phyloP scores from a whole-genome alignment of 2,113 vertebrate genomes.

The Caranx ignobilis region DNA sequence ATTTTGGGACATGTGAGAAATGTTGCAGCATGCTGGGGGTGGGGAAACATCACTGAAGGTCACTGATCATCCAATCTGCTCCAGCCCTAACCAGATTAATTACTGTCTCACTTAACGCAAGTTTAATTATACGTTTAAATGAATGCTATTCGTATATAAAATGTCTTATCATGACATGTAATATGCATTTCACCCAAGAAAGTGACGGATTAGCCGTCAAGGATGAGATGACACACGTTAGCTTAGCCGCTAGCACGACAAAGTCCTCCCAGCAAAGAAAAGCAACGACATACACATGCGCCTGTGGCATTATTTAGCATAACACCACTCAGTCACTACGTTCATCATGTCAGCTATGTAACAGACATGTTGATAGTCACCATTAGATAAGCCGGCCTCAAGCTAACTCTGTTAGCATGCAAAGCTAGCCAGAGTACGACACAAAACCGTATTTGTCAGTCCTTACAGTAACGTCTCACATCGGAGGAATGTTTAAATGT shows the following conservation, averaged over 20 bases:
- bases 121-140: accelerated
- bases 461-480: background rate
- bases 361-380: background rate
- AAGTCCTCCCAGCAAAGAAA: background rate
- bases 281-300: no score
- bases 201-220: background rate
- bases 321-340: accelerated
- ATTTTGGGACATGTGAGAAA: background rate
- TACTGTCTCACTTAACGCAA: background rate
- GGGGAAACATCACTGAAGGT: conserved; percentile 67
- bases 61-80: conserved; percentile 21
- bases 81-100: background rate
- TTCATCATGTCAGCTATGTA: accelerated
- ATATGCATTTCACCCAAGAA: no score
- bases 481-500: accelerated
- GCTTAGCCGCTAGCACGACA: background rate
- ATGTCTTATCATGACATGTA: background rate
- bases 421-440: conserved; percentile 27
- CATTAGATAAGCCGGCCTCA: conserved; percentile 11
- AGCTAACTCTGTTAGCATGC: conserved; percentile 53
- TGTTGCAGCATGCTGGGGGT: conserved; percentile 30
- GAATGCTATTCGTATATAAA: background rate
- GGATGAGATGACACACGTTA: background rate
- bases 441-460: background rate
- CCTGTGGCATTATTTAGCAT: accelerated